Evolutionary conservation across 2,888 invertebrate genomes (phyloP).

Genomic region (Drosophila suboccidentalis): DNA sequence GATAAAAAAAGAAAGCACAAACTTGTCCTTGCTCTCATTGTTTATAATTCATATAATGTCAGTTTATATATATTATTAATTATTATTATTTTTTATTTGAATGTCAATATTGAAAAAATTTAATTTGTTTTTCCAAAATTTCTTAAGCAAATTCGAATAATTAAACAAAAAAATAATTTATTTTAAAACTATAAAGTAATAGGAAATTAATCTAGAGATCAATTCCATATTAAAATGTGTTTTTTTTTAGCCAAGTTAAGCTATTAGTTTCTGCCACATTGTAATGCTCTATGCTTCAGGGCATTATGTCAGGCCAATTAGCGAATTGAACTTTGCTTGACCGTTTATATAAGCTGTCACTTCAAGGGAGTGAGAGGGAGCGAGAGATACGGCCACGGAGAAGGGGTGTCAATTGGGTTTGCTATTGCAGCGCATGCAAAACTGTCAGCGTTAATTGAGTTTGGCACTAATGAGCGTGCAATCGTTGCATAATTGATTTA

Average conservation of each 20-base stretch:
- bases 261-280: not conserved
- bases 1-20: not conserved
- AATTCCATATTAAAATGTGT: too few species aligned
- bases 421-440: constrained; percentile 45
- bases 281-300: not conserved
- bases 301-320: constrained; percentile 42
- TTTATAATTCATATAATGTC: not conserved
- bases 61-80: not conserved
- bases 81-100: too few species aligned
- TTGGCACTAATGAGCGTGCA: constrained; percentile 82
- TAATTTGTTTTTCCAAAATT: too few species aligned
- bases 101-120: too few species aligned
- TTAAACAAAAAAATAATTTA: too few species aligned
- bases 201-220: too few species aligned
- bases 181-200: too few species aligned
- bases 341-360: constrained; percentile 28
- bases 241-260: not conserved
- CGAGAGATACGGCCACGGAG: too few species aligned
- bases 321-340: constrained; percentile 40
- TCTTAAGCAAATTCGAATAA: too few species aligned
- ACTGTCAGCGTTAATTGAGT: constrained; percentile 81
- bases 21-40: fast-evolving
- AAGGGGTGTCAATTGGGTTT: not conserved
- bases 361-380: not conserved
- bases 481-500: constrained; percentile 81